Conservation (phyloP, 2,888 invertebrate genomes). For the Encarsia formosa region DNA sequence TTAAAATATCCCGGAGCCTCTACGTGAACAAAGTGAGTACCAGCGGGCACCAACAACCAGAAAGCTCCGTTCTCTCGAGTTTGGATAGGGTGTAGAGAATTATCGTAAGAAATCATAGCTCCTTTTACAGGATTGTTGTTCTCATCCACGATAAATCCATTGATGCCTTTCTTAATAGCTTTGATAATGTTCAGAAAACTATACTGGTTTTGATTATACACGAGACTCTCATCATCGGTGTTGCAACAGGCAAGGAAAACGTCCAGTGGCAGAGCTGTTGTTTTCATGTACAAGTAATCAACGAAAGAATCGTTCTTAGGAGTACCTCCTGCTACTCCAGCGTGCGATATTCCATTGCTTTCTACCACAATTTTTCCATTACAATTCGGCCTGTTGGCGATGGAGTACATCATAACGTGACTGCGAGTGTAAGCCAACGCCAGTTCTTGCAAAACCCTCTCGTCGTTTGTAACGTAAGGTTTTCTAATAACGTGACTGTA, state of each 20-base stretch:
- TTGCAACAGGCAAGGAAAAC: constrained; percentile 47
- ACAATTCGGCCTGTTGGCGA: constrained; percentile 34
- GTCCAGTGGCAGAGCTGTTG: constrained; percentile 44
- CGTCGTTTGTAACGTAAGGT: constrained; percentile 37
- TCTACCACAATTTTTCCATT: constrained; percentile 30
- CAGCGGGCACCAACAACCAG: constrained; percentile 45
- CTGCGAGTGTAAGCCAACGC: constrained; percentile 35
- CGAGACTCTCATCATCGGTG: constrained; percentile 33
- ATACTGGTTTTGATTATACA: constrained; percentile 42
- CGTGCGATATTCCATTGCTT: constrained; percentile 33
- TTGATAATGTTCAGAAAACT: constrained; percentile 41
- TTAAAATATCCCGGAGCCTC: constrained; percentile 60
- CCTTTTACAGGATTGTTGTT: constrained; percentile 39
- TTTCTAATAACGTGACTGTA: constrained; percentile 23
- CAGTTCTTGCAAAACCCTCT: constrained; percentile 35
- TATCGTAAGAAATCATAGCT: constrained; percentile 41
- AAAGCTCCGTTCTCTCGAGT: constrained; percentile 42
- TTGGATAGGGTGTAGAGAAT: constrained; percentile 38
- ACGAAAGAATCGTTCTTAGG: constrained; percentile 37
- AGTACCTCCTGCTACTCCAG: constrained; percentile 31
- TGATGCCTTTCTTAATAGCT: constrained; percentile 37
- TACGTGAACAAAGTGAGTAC: constrained; percentile 56
- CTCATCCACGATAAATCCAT: constrained; percentile 40
- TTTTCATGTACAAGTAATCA: constrained; percentile 45
- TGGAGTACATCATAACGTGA: constrained; percentile 34